Evolutionary conservation across 2,888 invertebrate species (phyloP).

Genomic region (Sussaba pulchella): DNA sequence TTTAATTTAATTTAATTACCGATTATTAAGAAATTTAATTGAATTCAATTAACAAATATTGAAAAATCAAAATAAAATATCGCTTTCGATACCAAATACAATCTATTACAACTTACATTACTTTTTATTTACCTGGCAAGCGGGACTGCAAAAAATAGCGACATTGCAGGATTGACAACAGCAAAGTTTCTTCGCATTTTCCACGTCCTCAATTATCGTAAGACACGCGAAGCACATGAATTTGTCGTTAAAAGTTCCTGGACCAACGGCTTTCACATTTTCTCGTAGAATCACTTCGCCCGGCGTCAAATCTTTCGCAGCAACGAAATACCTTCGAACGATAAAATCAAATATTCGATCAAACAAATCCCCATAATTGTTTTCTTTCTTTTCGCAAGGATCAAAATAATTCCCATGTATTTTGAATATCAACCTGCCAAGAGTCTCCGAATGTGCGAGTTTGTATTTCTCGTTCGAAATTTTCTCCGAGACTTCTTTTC

Average conservation of each 20-base stretch:
- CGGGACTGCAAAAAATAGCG: conserved; percentile 80
- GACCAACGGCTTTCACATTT: conserved; percentile 90
- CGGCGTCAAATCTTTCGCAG: conserved; percentile 87
- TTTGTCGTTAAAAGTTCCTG: conserved; percentile 80
- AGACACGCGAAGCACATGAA: conserved; percentile 80
- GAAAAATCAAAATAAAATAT: too few relatives aligned
- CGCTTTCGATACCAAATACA: too few relatives aligned
- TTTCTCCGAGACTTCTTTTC: conserved; percentile 12
- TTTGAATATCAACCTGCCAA: conserved; percentile 76
- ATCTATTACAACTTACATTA: too few relatives aligned
- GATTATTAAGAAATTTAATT: too few relatives aligned
- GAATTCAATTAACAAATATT: not conserved
- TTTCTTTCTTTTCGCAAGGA: not conserved
- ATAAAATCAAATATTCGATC: conserved; percentile 16
- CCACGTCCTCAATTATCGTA: conserved; percentile 70
- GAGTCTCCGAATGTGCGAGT: conserved; percentile 73
- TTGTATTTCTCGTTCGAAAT: conserved; percentile 71
- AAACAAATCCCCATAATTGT: not conserved
- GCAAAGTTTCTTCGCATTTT: conserved; percentile 57
- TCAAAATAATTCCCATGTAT: not conserved
- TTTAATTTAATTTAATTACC: too few relatives aligned
- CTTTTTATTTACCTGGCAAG: conserved; percentile 78
- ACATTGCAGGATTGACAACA: conserved; percentile 79
- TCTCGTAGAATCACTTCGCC: conserved; percentile 92
- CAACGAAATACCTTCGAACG: conserved; percentile 88